Evolutionary conservation across 2,113 vertebrate genomes (phyloP).

Genomic region (Ginglymostoma cirratum): DNA sequence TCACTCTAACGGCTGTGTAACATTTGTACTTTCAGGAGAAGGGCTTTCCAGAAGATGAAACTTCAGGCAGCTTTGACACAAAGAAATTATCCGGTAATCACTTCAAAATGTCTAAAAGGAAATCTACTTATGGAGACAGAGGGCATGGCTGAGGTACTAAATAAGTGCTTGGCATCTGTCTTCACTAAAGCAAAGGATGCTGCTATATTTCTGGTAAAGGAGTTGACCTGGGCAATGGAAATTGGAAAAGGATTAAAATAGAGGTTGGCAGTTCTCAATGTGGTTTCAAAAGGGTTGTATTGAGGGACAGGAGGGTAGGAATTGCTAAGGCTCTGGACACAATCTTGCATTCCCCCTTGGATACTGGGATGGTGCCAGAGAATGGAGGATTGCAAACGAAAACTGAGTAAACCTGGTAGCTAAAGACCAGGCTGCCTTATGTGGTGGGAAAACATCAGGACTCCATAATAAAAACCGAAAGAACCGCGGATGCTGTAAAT

Average conservation of each 20-base stretch:
- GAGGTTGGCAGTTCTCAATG: background rate
- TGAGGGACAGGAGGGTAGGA: background rate
- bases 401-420: background rate
- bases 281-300: background rate
- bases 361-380: background rate
- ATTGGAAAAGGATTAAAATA: background rate
- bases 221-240: background rate
- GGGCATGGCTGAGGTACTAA: background rate
- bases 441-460: no score
- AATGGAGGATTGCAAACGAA: background rate
- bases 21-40: constrained; percentile 16
- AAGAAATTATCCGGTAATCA: constrained; percentile 26
- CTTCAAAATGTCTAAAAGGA: background rate
- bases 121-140: background rate
- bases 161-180: background rate
- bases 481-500: no score
- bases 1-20: background rate
- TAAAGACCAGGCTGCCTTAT: background rate
- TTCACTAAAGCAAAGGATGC: background rate
- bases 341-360: background rate
- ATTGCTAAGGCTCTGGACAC: no score
- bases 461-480: no score
- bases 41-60: constrained; percentile 20
- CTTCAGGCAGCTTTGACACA: constrained; percentile 15
- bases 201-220: background rate